Evolutionary conservation across 1,140 invertebrate genomes (phyloP), one percentile per base, ranked within the genome.

Genomic region (Pararge aegeria): DNA sequence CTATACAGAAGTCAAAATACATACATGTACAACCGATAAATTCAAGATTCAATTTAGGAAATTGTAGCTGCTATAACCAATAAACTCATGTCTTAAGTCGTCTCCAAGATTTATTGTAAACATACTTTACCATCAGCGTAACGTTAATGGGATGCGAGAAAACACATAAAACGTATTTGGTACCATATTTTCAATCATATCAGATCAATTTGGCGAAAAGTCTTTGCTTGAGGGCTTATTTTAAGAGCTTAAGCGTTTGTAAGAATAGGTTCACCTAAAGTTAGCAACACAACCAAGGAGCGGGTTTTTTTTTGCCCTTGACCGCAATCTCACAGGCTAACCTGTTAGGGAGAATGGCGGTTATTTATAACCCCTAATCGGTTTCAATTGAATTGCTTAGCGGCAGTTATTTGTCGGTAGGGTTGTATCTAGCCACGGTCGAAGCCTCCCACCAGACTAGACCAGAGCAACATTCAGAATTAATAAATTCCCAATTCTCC

Each of bases 111-210:
- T 72, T 67, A 74, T 67, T 54, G 51, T 50, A 61, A 54, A 55
- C 55, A 72, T 70, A 72, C 75, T 70, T 70, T 61, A 62, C 70
- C 64, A 72, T 72, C 68, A 68, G 38, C 56, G 63, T 61, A n/a
- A 68, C 64, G 64, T 68, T 70, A 73, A 63, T 52, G 60, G 72
- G 70, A 81, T 72, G 61, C 61, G 72, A 54, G 68, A 71, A 75
- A 74, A 73, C 64, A 66, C 71, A 78, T 80, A 78, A 82, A 79
- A 68, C 64, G 53, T 65, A 73, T 68, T 74, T 54, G 52, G 54
- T 49, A 65, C 61, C 69, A 79, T 81, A 81, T 81, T 81, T 81
- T 81, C 75, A 75, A 75, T 79, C 70, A 66, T 64, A 70, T 66
- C 70, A 62, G 68, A 75, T 81, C 78, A 81, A 78, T 78, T 76